A percentile compares a stretch with the other conserved stretches of the same genome.
phyloP scores from a whole-genome alignment of 1,140 invertebrate species.

The Kradibia gibbosae region DNA sequence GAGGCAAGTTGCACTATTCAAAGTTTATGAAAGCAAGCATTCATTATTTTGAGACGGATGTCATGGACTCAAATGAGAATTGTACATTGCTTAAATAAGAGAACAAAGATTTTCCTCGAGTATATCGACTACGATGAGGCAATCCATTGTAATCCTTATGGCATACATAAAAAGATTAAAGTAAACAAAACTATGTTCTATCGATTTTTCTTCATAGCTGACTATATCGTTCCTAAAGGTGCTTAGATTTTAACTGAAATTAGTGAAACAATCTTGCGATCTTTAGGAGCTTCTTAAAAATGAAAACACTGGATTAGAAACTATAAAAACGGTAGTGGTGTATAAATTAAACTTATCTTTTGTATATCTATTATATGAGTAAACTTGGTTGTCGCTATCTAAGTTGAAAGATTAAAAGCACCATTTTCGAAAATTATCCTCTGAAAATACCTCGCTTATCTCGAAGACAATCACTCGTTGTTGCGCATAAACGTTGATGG shows the following conservation, averaged over 20 bases:
- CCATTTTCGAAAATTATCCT: background rate
- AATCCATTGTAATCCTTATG: background rate
- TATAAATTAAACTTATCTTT: background rate
- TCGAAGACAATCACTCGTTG: background rate
- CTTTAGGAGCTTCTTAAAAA: background rate
- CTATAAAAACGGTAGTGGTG: background rate
- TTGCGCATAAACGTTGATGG: background rate
- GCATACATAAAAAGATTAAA: background rate
- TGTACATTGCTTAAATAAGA: background rate
- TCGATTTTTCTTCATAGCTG: too few relatives aligned
- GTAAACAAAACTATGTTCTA: background rate
- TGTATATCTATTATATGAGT: background rate
- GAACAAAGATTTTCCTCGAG: background rate
- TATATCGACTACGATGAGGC: background rate
- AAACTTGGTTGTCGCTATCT: background rate
- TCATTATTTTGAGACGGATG: background rate
- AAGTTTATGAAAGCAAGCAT: background rate
- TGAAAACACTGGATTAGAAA: background rate
- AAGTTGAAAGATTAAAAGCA: background rate
- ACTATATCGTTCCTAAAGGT: background rate
- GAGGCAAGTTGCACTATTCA: background rate
- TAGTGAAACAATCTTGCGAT: background rate
- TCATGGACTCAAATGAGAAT: background rate
- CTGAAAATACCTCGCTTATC: background rate
- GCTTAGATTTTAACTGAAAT: background rate